Evolutionary conservation across 2,888 invertebrate genomes (phyloP).

Genomic region (Erebia ligea): DNA sequence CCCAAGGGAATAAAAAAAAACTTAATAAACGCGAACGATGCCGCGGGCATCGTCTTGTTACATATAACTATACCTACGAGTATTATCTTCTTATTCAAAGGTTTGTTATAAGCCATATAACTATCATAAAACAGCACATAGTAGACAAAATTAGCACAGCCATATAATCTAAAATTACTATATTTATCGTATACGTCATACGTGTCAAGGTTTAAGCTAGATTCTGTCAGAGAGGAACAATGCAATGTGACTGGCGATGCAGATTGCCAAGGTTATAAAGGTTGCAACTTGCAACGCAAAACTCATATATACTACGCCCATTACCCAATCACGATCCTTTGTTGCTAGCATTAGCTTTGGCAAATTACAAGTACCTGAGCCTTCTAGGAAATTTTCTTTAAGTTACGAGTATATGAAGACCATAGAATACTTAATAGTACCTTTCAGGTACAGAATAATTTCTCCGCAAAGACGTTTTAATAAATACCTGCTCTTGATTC

Average conservation of each 20-base stretch:
- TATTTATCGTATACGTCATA: constrained; percentile 27
- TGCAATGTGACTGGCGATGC: constrained; percentile 35
- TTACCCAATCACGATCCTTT: constrained; percentile 16
- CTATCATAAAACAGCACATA: neutral
- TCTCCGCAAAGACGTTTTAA: too few species aligned
- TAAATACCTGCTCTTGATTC: too few species aligned
- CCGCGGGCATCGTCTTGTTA: too few species aligned
- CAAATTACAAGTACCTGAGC: constrained; percentile 17
- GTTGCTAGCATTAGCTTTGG: constrained; percentile 13
- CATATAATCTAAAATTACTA: constrained; percentile 18
- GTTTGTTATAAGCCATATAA: too few species aligned
- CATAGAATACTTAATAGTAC: neutral
- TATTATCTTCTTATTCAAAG: too few species aligned
- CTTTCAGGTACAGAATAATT: neutral
- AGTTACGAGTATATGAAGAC: too few species aligned
- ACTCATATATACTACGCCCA: constrained; percentile 19
- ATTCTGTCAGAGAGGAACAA: constrained; percentile 34
- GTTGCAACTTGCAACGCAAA: constrained; percentile 8
- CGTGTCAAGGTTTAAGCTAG: constrained; percentile 31
- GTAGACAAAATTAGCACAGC: neutral
- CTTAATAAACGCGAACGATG: too few species aligned
- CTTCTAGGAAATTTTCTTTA: neutral
- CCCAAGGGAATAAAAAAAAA: too few species aligned
- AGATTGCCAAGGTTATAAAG: constrained; percentile 37
- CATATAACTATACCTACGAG: too few species aligned